Conservation (phyloP, 2,113 vertebrate species). For the Neolamprologus sp. region DNA sequence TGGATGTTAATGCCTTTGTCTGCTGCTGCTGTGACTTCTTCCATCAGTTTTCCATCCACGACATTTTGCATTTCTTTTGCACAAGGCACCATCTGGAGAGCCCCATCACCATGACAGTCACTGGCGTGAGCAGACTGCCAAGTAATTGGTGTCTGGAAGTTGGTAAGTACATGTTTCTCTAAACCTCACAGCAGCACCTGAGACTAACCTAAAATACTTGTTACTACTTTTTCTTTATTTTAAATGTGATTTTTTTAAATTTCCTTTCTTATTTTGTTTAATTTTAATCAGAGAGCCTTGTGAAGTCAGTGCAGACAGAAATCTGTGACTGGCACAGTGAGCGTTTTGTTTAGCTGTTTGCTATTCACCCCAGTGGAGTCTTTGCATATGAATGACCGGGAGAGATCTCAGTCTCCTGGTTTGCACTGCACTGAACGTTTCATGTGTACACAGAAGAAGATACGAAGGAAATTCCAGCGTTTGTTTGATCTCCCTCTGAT, state of each 20-base stretch:
- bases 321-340: not conserved
- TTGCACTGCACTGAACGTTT: not conserved
- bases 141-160: not conserved
- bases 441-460: not conserved
- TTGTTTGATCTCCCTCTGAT: not conserved
- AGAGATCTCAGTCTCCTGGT: not conserved
- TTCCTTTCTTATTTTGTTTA: not conserved
- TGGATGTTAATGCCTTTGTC: not conserved
- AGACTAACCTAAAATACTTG: not conserved
- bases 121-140: not conserved
- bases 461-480: not conserved
- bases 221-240: not conserved
- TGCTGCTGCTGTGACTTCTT: not conserved
- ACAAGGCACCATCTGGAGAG: not conserved
- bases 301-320: not conserved
- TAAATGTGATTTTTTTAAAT: not conserved
- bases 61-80: not conserved
- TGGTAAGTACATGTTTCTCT: not conserved
- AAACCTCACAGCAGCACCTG: not conserved
- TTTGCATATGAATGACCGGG: constrained; percentile 23
- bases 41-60: not conserved
- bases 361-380: not conserved
- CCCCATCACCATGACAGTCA: not conserved
- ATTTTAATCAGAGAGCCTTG: not conserved
- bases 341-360: constrained; percentile 8